Evolutionary conservation across 2,888 invertebrate genomes (phyloP).

Genomic region (Cryptocheilus praepositus): DNA sequence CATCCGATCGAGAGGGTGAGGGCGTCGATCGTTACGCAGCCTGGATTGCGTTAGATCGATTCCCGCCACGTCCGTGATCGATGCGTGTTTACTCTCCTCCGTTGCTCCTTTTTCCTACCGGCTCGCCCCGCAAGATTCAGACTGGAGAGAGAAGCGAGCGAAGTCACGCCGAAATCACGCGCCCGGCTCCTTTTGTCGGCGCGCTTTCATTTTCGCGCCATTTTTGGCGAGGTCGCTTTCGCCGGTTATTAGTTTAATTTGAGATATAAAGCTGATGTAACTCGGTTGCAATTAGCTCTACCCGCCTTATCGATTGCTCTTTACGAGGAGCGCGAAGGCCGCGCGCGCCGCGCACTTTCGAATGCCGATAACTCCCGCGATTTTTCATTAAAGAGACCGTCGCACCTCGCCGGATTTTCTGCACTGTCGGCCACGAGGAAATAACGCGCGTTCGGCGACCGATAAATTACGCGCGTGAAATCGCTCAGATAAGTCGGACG

Average conservation of each 20-base stretch:
- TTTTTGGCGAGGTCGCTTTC: constrained; percentile 71
- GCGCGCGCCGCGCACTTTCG: constrained; percentile 46
- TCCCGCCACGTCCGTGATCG: too few species aligned
- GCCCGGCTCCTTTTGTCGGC: constrained; percentile 51
- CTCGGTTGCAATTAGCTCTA: constrained; percentile 59
- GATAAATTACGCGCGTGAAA: too few species aligned
- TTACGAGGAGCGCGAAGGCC: constrained; percentile 50
- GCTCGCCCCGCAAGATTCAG: background rate
- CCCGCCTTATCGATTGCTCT: constrained; percentile 61
- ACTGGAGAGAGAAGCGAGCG: constrained; percentile 2
- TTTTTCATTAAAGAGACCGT: constrained; percentile 2
- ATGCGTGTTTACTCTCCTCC: too few species aligned
- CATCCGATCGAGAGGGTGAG: too few species aligned
- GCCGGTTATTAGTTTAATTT: constrained; percentile 72
- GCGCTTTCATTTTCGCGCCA: constrained; percentile 68
- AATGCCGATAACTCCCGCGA: constrained; percentile 43
- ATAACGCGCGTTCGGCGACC: background rate
- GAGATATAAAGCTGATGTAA: constrained; percentile 63
- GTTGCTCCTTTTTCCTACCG: background rate
- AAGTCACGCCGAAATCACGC: constrained; percentile 40
- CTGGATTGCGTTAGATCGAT: too few species aligned
- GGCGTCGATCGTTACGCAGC: too few species aligned
- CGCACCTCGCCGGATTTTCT: too few species aligned
- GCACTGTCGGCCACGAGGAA: background rate
- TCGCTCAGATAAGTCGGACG: too few species aligned